phyloP scores from a whole-genome alignment of 2,113 vertebrate species.

The Tragelaphus strepsiceros region DNA sequence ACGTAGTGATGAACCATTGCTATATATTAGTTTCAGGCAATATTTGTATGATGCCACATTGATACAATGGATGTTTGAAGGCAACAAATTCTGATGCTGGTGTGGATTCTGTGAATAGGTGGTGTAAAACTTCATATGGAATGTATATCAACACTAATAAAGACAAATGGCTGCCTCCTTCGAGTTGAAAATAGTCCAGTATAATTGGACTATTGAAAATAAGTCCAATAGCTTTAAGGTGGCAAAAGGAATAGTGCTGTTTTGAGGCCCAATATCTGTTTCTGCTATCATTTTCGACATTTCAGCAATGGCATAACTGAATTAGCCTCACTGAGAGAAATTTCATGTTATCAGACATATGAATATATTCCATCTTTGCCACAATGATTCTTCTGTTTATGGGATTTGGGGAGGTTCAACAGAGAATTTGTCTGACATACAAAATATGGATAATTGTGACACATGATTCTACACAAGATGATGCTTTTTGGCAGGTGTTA shows the following conservation, averaged over 20 bases:
- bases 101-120: background rate
- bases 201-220: background rate
- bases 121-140: background rate
- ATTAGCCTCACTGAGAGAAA: background rate
- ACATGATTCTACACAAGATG: background rate
- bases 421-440: background rate
- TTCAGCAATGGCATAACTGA: background rate
- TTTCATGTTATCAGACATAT: background rate
- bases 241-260: background rate
- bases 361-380: background rate
- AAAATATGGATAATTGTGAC: background rate
- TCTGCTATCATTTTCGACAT: background rate
- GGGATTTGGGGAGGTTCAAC: background rate
- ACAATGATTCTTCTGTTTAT: background rate
- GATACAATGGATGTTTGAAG: background rate
- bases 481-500: background rate
- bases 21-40: background rate
- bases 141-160: background rate
- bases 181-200: background rate
- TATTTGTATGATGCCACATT: background rate
- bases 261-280: background rate
- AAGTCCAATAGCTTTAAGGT: background rate
- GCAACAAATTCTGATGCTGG: background rate
- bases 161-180: background rate
- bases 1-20: background rate